Evolutionary conservation across 2,888 invertebrate genomes (phyloP).

Genomic region (Camptogramma bilineatum): DNA sequence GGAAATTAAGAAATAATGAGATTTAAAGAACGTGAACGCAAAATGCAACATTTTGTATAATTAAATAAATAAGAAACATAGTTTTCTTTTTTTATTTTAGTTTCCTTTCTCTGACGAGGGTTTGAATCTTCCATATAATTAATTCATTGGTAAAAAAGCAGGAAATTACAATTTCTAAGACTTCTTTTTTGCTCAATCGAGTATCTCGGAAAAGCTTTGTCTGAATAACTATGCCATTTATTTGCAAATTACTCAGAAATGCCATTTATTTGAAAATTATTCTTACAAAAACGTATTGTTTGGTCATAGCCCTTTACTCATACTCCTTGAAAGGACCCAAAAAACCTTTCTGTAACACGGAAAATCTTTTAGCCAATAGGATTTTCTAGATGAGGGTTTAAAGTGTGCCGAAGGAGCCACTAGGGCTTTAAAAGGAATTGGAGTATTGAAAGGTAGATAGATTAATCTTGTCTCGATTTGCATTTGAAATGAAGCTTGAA

Average conservation of each 20-base stretch:
- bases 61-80: too few species aligned
- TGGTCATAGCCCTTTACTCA: neutral
- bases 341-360: slow-evolving; percentile 53
- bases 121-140: too few species aligned
- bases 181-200: neutral
- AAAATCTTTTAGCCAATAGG: slow-evolving; percentile 54
- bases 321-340: slow-evolving; percentile 34
- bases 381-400: slow-evolving; percentile 43
- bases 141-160: too few species aligned
- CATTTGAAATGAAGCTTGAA: slow-evolving; percentile 8
- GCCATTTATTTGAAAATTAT: neutral
- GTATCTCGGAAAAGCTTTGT: neutral
- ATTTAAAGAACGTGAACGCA: too few species aligned
- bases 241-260: neutral
- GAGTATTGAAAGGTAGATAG: slow-evolving; percentile 7
- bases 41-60: too few species aligned
- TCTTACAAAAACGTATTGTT: neutral
- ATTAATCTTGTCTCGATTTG: slow-evolving; percentile 9
- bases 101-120: neutral
- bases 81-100: neutral
- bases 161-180: neutral
- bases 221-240: too few species aligned
- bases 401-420: slow-evolving; percentile 25
- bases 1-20: too few species aligned
- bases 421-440: slow-evolving; percentile 41